These are phyloP conservation scores for Drosophila nannoptera DNA, from an alignment of 1,140 invertebrate species.

Conservation along the genomic window DNA sequence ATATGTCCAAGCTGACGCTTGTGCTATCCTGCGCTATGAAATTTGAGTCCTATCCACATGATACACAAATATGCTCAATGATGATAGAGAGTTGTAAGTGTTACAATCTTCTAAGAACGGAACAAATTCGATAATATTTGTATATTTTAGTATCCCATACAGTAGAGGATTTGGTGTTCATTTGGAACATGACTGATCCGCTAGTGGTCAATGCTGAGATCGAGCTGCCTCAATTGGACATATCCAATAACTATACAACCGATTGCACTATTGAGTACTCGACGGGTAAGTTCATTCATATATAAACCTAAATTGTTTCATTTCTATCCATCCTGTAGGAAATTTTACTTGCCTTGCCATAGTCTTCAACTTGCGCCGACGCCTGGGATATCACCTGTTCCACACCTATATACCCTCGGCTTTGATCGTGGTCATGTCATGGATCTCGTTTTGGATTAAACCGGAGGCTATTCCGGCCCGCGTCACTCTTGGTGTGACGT, in stretches of 20 bases:
- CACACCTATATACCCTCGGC: constrained; percentile 95
- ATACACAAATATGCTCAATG: constrained; percentile 93
- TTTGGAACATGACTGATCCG: constrained; percentile 93
- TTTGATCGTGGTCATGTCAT: constrained; percentile 94
- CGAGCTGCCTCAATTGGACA: constrained; percentile 91
- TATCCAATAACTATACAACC: constrained; percentile 91
- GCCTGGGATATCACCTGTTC: constrained; percentile 93
- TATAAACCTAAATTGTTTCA: neutral
- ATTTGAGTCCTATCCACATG: constrained; percentile 94
- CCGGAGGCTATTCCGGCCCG: constrained; percentile 89
- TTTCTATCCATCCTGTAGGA: constrained; percentile 79
- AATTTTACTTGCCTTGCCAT: constrained; percentile 93
- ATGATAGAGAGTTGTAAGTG: constrained; percentile 93
- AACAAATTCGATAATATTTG: neutral
- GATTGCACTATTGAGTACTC: constrained; percentile 94
- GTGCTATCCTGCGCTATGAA: constrained; percentile 95
- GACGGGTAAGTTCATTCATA: constrained; percentile 82
- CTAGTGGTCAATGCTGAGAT: constrained; percentile 92
- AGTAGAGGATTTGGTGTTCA: constrained; percentile 90
- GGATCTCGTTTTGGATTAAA: constrained; percentile 96
- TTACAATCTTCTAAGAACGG: neutral
- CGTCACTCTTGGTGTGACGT: constrained; percentile 85
- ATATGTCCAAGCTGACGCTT: constrained; percentile 95
- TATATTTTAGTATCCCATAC: constrained; percentile 86
- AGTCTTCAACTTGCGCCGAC: constrained; percentile 88